Base-by-base conservation (phyloP, 2,888 invertebrate species). In the Myopa testacea region DNA sequence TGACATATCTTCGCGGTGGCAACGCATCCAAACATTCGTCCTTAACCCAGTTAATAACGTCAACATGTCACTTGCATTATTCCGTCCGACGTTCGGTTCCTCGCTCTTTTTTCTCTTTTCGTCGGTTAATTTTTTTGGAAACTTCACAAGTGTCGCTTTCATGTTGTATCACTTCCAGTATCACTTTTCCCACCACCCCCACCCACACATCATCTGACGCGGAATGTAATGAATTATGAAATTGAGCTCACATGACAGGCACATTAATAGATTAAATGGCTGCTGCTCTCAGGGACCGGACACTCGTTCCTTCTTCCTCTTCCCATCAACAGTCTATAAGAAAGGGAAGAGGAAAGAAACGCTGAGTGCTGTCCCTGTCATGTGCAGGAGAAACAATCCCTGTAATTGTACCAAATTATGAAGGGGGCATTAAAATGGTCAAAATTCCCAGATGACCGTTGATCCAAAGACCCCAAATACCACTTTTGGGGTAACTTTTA, bases 231-330 rank as follows among this genome's bases (percentile, higher is more conserved):
- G 58, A 68, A 75, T 75, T 75, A 55, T 68, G 68, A 75, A 58
- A 67, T 68, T 26, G 55, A 55, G 67, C 67, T 75, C 63, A 65
- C 38, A 67, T 40, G 67, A 75, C 73, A 73, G 16, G 7, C 40
- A 55, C 75, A 58, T 67, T 58, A 75, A 75, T 67, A 55, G 68
- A 75, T 75, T 75, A 75, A 58, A 52, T 68, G 8, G 26, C 45
- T 45, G 50, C 74, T 74, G 62, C 74, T 65, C 14, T 45, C 38
- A 50, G 74, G 60, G 58, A 72, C 72, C 3, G 26, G 38, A 72
- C 38, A 40, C 67, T 40, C 67, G 6, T 45, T 16, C 4, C 58
- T 58, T 10, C 12, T 58, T 16, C 6, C 40, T 40, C 8, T 58
- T 58, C 60, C 16, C 60, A 60, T 19, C 5, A 5, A 16, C 10